A percentile compares a stretch with the other conserved stretches of the same genome.
Conservation (phyloP, 2,888 invertebrate species). For the Itoplectis maculator region DNA sequence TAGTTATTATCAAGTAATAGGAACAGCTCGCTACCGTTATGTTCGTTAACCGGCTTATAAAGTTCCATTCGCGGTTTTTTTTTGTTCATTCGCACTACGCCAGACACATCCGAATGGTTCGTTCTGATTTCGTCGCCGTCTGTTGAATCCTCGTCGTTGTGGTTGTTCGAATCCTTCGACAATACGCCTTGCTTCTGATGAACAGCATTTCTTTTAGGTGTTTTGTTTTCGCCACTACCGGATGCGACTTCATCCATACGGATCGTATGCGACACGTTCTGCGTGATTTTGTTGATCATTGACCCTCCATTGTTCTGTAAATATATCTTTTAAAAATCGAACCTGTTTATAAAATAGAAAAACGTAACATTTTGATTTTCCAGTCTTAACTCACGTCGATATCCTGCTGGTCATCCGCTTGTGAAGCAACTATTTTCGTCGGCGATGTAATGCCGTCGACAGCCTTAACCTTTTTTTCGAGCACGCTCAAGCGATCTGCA, state of each 20-base stretch:
- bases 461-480: neutral
- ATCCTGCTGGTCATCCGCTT: neutral
- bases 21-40: neutral
- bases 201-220: neutral
- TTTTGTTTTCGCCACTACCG: neutral
- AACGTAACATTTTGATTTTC: neutral
- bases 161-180: neutral
- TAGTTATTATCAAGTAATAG: neutral
- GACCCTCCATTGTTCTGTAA: neutral
- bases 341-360: neutral
- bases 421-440: neutral
- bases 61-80: constrained; percentile 12
- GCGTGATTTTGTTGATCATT: neutral
- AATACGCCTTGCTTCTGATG: neutral
- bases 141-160: neutral
- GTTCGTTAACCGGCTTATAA: constrained; percentile 13
- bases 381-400: neutral
- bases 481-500: neutral
- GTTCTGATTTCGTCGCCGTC: neutral
- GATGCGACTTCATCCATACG: constrained; percentile 8
- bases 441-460: neutral
- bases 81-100: constrained; percentile 3
- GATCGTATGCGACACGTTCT: neutral
- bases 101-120: neutral
- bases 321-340: neutral